Evolutionary conservation across 1,140 invertebrate genomes (phyloP), one percentile per base, ranked within the genome.

Genomic region (Drosophila busckii): DNA sequence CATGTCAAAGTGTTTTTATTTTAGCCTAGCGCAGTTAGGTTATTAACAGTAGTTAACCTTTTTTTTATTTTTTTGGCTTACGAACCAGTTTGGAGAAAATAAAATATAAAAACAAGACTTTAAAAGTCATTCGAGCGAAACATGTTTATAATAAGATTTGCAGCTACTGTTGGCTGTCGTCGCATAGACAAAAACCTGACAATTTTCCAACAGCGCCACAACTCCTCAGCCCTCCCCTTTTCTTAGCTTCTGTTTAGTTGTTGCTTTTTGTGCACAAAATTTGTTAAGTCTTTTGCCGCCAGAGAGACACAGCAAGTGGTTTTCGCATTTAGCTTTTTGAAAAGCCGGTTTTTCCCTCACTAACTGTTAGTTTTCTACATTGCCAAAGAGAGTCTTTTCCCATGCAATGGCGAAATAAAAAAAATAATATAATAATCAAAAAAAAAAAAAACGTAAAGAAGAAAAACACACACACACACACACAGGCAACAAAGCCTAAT

Each of bases 101-200:
- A 37, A n/a, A n/a, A n/a, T n/a, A n/a, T n/a, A n/a, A n/a, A n/a
- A n/a, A n/a, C n/a, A n/a, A n/a, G n/a, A 50, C 56, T 32, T 20
- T 35, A 42, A 37, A 37, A 32, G 9, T 38, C 32, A 60, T 45
- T 60, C 32, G 50, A 60, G 56, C 49, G 56, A 49, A 60, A 60
- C 49, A 40, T 60, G 50, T 60, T 60, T 54, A 60, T 45, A 54
- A 54, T 60, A 60, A 60, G 53, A 60, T 54, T 60, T 54, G 40
- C 56, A 45, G 49, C 56, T 60, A 44, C 56, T 54, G 56, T 54
- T 42, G 23, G 48, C 49, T 46, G 44, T 46, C 44, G 29, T 46
- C 44, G 44, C 17, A n/a, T n/a, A n/a, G n/a, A n/a, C n/a, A n/a
- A n/a, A n/a, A n/a, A n/a, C n/a, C n/a, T n/a, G n/a, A n/a, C 6